Evolutionary conservation across 2,113 vertebrate species (phyloP).

Genomic region (Steatornis caripensis): DNA sequence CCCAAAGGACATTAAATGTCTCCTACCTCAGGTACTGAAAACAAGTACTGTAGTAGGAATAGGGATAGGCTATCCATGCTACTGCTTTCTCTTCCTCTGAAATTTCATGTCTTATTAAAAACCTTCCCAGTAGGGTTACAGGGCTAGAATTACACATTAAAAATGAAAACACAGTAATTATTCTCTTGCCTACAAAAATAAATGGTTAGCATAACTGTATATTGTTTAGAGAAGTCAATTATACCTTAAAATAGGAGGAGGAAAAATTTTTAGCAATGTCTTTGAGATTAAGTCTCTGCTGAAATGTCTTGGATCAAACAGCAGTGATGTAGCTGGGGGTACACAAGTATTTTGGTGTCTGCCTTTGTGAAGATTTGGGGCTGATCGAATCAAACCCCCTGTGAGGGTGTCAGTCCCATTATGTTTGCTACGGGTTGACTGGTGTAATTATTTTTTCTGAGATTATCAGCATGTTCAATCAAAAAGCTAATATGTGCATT

Average conservation of each 20-base stretch:
- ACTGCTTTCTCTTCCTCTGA: slow-evolving; percentile 25
- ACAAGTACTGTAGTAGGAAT: neutral
- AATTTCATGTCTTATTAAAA: slow-evolving; percentile 55
- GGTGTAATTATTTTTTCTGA: slow-evolving; percentile 18
- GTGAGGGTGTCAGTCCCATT: neutral
- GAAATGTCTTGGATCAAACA: neutral
- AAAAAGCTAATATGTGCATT: slow-evolving; percentile 56
- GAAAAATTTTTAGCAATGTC: neutral
- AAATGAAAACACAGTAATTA: slow-evolving; percentile 12
- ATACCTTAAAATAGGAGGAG: neutral
- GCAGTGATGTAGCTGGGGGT: neutral
- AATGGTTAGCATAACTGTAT: neutral
- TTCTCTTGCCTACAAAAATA: neutral
- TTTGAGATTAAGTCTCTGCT: neutral
- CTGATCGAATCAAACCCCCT: neutral
- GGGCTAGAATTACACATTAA: slow-evolving; percentile 4
- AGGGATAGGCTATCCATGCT: neutral
- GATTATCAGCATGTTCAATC: slow-evolving; percentile 55
- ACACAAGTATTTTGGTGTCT: neutral
- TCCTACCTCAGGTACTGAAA: neutral
- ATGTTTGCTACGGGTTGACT: slow-evolving; percentile 9
- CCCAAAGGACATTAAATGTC: neutral
- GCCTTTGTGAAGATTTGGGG: neutral
- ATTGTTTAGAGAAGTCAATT: slow-evolving; percentile 36
- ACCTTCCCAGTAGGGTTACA: slow-evolving; percentile 34